A percentile compares a stretch with the other conserved stretches of the same genome.
Conservation (phyloP, 1,140 invertebrate species). For the Kradibia gibbosae region DNA sequence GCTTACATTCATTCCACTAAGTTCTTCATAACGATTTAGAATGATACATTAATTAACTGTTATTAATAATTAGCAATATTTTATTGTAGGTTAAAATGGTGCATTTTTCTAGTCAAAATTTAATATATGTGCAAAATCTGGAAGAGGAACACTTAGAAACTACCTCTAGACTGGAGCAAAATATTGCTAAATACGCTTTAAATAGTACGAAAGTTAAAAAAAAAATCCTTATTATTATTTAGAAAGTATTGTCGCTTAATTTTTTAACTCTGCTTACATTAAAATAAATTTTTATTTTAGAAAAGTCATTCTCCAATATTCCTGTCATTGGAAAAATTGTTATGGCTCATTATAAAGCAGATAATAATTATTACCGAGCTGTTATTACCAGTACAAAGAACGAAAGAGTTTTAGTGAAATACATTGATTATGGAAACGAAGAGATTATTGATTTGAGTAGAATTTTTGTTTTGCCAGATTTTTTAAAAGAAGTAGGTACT, state of each 20-base stretch:
- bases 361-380: slow-evolving; percentile 66
- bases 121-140: slow-evolving; percentile 57
- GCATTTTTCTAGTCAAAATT: slow-evolving; percentile 46
- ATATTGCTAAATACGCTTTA: slow-evolving; percentile 57
- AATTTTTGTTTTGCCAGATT: slow-evolving; percentile 55
- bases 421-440: slow-evolving; percentile 66
- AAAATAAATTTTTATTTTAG: slow-evolving; percentile 51
- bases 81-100: slow-evolving; percentile 28
- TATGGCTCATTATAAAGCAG: slow-evolving; percentile 58
- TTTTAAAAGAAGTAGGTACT: slow-evolving; percentile 57
- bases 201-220: no score
- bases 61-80: slow-evolving; percentile 16
- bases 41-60: no score
- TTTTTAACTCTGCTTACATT: neutral
- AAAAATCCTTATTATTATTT: slow-evolving; percentile 31
- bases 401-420: slow-evolving; percentile 56
- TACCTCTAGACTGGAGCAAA: slow-evolving; percentile 57
- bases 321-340: slow-evolving; percentile 62
- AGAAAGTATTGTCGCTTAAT: slow-evolving; percentile 13
- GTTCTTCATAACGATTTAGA: no score
- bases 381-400: slow-evolving; percentile 56
- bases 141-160: slow-evolving; percentile 54
- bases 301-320: slow-evolving; percentile 50
- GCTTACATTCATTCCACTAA: no score
- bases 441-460: slow-evolving; percentile 54